Percentiles rank a stretch among this genome's conserved stretches.
Conservation (phyloP, 2,888 invertebrate species). For the Exocentrus adspersus region DNA sequence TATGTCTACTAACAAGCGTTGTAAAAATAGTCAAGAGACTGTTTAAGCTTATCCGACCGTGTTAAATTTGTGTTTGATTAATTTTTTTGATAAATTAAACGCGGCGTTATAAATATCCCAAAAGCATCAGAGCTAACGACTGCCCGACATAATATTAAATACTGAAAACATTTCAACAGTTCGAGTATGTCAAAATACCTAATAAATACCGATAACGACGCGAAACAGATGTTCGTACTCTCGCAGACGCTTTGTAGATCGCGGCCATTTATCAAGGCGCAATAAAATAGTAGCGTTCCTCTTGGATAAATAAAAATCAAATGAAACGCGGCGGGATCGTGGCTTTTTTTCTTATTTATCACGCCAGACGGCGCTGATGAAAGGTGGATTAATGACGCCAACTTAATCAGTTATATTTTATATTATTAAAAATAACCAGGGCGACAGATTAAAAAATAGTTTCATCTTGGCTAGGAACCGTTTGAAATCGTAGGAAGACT, state of each 20-base stretch:
- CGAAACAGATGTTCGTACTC: neutral
- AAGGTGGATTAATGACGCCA: neutral
- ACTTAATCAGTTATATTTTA: slow-evolving; percentile 1
- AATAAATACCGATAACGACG: neutral
- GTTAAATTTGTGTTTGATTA: too few relatives aligned
- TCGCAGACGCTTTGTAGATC: neutral
- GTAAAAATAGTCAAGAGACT: too few relatives aligned
- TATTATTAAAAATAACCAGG: neutral
- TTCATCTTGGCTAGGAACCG: neutral
- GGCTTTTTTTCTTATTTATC: neutral
- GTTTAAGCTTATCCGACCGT: too few relatives aligned
- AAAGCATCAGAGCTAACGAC: neutral
- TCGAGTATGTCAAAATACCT: slow-evolving; percentile 1
- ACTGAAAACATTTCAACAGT: neutral
- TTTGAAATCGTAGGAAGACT: neutral
- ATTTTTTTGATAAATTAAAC: neutral
- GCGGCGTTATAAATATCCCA: neutral
- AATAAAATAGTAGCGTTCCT: neutral
- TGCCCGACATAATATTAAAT: neutral
- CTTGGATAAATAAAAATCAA: neutral
- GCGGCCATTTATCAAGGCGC: neutral
- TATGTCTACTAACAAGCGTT: too few relatives aligned
- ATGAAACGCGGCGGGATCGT: neutral
- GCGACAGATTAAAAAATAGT: neutral
- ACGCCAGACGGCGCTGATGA: neutral